These are phyloP conservation scores for Clunio marinus DNA, from an alignment of 2,888 invertebrate genomes.

Conservation along the genomic window DNA sequence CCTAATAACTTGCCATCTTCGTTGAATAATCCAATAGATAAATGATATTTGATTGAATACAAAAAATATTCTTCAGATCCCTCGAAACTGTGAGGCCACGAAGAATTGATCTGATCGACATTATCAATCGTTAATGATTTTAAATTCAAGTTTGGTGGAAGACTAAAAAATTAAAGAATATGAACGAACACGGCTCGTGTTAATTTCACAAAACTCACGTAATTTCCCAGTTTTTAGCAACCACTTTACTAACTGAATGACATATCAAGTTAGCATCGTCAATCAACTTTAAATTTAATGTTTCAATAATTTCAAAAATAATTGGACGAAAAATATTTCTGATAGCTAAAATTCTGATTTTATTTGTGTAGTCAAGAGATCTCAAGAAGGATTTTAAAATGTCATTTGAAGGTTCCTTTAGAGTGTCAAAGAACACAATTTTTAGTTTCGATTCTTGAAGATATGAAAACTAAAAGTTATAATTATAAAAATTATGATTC, in stretches of 20 bases:
- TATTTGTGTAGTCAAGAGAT: neutral
- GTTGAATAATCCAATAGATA: conserved; percentile 47
- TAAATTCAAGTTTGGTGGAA: conserved; percentile 44
- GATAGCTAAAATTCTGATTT: neutral
- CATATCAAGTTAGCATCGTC: conserved; percentile 2
- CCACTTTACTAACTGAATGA: neutral
- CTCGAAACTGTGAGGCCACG: conserved; percentile 40
- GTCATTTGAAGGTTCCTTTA: neutral
- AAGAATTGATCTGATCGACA: conserved; percentile 40
- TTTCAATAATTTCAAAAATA: neutral
- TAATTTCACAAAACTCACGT: neutral
- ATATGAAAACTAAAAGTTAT: neutral
- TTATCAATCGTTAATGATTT: conserved; percentile 42
- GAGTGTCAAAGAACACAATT: conserved; percentile 22
- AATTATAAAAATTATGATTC: neutral
- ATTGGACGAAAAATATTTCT: conserved; percentile 9
- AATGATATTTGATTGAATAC: conserved; percentile 44
- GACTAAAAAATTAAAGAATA: too few relatives aligned
- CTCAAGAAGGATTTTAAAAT: neutral
- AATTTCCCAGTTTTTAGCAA: neutral
- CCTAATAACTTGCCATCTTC: conserved; percentile 45
- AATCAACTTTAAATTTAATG: neutral
- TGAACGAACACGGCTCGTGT: too few relatives aligned
- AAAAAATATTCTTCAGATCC: conserved; percentile 41
- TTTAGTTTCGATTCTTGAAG: too few relatives aligned